Percentiles rank a stretch among this genome's conserved stretches.
phyloP scores from a whole-genome alignment of 2,888 invertebrate genomes.

The Penaeus monodon region DNA sequence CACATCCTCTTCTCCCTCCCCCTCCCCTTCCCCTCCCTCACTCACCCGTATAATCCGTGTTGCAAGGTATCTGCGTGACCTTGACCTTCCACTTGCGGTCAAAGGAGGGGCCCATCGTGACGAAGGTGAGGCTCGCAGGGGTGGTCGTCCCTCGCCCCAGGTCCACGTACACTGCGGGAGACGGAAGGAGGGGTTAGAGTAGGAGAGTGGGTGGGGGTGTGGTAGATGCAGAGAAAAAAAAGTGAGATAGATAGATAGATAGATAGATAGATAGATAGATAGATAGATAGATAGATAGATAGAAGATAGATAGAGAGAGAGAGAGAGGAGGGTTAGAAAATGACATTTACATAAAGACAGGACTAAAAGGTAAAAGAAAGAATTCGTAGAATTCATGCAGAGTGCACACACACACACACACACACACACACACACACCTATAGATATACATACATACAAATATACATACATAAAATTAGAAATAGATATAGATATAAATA shows the following conservation, averaged over 20 bases:
- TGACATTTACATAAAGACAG: too few relatives aligned
- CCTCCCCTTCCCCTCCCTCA: background rate
- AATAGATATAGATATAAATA: background rate
- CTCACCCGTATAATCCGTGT: constrained; percentile 79
- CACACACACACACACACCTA: background rate
- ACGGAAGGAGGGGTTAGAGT: background rate
- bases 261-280: too few relatives aligned
- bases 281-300: too few relatives aligned
- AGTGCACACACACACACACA: background rate
- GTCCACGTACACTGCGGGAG: constrained; percentile 83
- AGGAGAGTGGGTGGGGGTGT: too few relatives aligned
- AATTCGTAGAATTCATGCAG: too few relatives aligned
- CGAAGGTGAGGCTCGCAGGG: constrained; percentile 84
- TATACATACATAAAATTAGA: background rate
- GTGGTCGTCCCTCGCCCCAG: constrained; percentile 82
- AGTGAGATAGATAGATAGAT: too few relatives aligned
- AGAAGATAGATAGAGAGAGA: too few relatives aligned
- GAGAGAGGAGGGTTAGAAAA: too few relatives aligned
- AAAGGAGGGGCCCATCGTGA: constrained; percentile 82
- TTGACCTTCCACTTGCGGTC: constrained; percentile 85
- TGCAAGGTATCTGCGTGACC: constrained; percentile 84
- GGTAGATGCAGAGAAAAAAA: too few relatives aligned
- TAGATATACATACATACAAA: background rate
- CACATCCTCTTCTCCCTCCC: background rate
- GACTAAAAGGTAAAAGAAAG: too few relatives aligned